Evolutionary conservation across 2,797 vertebrate species (phyloP).

Genomic region (Champsocephalus esox): DNA sequence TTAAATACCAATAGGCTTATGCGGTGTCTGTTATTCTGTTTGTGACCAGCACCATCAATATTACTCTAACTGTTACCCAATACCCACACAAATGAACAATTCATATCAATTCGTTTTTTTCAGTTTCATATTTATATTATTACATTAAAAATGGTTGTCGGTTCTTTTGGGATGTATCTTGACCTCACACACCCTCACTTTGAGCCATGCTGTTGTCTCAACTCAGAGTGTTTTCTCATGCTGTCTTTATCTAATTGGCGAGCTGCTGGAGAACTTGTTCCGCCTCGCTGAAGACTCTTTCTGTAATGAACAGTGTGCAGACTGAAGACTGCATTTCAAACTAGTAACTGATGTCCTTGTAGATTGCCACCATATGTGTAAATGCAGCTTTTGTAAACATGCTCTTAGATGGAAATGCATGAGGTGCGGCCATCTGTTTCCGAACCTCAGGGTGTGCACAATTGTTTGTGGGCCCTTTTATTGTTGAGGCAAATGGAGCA

Average conservation of each 20-base stretch:
- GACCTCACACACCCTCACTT: conserved; percentile 41
- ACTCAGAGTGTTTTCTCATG: conserved; percentile 45
- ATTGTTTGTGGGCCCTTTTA: conserved; percentile 39
- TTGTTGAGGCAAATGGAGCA: conserved; percentile 33
- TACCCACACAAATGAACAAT: conserved; percentile 1
- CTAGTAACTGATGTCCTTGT: conserved; percentile 46
- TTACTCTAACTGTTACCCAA: background rate
- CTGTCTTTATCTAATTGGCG: conserved; percentile 66
- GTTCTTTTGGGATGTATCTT: conserved; percentile 9
- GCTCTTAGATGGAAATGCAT: conserved; percentile 40
- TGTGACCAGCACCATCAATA: conserved; percentile 1
- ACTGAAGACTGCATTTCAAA: conserved; percentile 51
- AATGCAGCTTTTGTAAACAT: conserved; percentile 57
- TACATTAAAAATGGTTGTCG: background rate
- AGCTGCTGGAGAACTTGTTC: conserved; percentile 50
- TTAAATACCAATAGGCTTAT: background rate
- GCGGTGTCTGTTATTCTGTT: background rate
- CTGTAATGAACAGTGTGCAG: conserved; percentile 51
- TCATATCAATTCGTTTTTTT: background rate
- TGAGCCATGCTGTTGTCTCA: conserved; percentile 27
- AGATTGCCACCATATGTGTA: conserved; percentile 68
- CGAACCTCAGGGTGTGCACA: conserved; percentile 19
- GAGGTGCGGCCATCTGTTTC: conserved; percentile 62
- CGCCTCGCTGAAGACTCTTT: conserved; percentile 22
- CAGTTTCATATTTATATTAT: background rate